Evolutionary conservation across 2,113 vertebrate species (phyloP), one percentile per base, ranked within the genome.

Genomic region (Phalacrocorax carbo): DNA sequence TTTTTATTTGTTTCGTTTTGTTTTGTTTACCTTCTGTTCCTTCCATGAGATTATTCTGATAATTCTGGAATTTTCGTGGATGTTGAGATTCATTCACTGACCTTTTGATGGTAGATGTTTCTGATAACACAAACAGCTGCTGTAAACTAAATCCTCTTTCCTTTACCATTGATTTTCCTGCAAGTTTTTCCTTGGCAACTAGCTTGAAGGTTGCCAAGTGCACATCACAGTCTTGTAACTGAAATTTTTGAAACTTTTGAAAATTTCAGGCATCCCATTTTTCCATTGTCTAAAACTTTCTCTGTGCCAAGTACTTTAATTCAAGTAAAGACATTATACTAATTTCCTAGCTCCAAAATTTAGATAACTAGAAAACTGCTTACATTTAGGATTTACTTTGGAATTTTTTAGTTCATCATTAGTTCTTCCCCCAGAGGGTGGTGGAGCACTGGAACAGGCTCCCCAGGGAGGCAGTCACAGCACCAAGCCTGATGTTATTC

Each of bases 241-340:
- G 38, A 38, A 38, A 38, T 38, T 81, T 34, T 49, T 51, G 2
- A 16, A n/a, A 13, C 54, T 76, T 86, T 64, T 60, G 3, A 64
- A 72, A 11, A 40, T 34, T 66, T 60, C 18, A 46, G 38, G 12
- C 5, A 49, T 23, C 3, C 0, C 0, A 1, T 32, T 68, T 93
- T 81, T 10, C 9, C 15, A 51, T 18, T 75, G 16, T 11, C 15
- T 42, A 5, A 26, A 62, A 76, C 29, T 71, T 86, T 54, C 21
- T 58, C 32, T 86, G 6, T 64, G 5, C 3, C 30, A 80, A 21
- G 4, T 5, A 2, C 40, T 62, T 55, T 68, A 36, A 40, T 30
- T 54, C 13, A 40, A 38, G 4, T 8, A 81, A 80, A 60, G 7
- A 23, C 4, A 36, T 55, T 46, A 36, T 7, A 44, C 3, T 54